phyloP scores from a whole-genome alignment of 2,888 invertebrate species.

The Drosophila nr. fundita region DNA sequence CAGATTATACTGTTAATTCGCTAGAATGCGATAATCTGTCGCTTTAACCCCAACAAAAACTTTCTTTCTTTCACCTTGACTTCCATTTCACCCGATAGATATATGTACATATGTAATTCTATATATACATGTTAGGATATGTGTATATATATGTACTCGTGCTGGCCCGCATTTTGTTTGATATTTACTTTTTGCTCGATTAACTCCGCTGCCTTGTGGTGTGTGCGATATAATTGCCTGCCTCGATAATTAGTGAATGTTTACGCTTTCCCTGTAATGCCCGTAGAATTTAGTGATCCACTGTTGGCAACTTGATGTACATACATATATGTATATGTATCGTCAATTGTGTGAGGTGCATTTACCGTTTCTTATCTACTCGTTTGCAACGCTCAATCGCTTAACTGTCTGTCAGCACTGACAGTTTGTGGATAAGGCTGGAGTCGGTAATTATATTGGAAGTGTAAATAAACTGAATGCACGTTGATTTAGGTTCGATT shows the following conservation, averaged over 20 bases:
- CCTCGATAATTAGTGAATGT: slow-evolving; percentile 50
- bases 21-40: neutral
- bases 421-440: slow-evolving; percentile 20
- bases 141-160: neutral
- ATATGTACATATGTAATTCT: neutral
- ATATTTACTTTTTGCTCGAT: slow-evolving; percentile 31
- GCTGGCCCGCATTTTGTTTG: slow-evolving; percentile 26
- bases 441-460: neutral
- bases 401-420: slow-evolving; percentile 4
- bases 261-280: slow-evolving; percentile 38
- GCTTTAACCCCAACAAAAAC: neutral
- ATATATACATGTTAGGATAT: neutral
- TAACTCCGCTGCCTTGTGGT: slow-evolving; percentile 8
- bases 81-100: neutral
- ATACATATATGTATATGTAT: neutral
- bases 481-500: neutral
- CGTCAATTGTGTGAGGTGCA: slow-evolving; percentile 52
- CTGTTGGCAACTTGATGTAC: neutral
- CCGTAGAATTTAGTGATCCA: slow-evolving; percentile 15
- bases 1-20: neutral
- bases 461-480: slow-evolving; percentile 12
- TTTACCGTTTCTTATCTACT: slow-evolving; percentile 49
- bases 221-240: slow-evolving; percentile 15
- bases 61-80: neutral
- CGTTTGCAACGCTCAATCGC: slow-evolving; percentile 33